phyloP scores from a whole-genome alignment of 2,797 vertebrate genomes.

The Coracias cyanogaster region DNA sequence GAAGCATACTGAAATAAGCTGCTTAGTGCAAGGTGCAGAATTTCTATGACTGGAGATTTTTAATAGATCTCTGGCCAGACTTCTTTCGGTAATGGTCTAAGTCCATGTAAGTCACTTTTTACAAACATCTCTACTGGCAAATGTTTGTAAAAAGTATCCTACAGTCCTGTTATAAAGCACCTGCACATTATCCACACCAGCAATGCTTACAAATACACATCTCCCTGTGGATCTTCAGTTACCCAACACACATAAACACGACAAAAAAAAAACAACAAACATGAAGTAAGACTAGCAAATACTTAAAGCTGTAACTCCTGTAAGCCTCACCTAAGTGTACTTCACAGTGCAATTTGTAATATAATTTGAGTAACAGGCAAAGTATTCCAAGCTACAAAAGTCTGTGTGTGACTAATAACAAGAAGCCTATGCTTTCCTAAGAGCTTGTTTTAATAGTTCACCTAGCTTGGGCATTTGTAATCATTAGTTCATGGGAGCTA shows the following conservation, averaged over 20 bases:
- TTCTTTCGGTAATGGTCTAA: neutral
- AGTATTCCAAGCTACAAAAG: neutral
- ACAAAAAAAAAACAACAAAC: neutral
- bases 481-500: neutral
- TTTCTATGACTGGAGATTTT: neutral
- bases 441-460: neutral
- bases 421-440: neutral
- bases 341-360: neutral
- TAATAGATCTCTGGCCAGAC: neutral
- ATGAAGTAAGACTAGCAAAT: neutral
- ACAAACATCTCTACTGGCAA: neutral
- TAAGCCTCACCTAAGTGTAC: neutral
- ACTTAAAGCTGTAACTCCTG: neutral
- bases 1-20: neutral
- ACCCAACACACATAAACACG: neutral
- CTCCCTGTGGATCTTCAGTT: neutral
- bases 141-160: neutral
- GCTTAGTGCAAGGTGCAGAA: neutral
- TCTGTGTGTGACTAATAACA: neutral
- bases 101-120: neutral
- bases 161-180: neutral
- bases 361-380: neutral
- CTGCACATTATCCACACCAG: neutral
- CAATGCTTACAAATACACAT: neutral
- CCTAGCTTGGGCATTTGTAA: neutral